Evolutionary conservation across 2,113 vertebrate species (phyloP), one percentile per base, ranked within the genome.

Genomic region (Nanorana parkeri): DNA sequence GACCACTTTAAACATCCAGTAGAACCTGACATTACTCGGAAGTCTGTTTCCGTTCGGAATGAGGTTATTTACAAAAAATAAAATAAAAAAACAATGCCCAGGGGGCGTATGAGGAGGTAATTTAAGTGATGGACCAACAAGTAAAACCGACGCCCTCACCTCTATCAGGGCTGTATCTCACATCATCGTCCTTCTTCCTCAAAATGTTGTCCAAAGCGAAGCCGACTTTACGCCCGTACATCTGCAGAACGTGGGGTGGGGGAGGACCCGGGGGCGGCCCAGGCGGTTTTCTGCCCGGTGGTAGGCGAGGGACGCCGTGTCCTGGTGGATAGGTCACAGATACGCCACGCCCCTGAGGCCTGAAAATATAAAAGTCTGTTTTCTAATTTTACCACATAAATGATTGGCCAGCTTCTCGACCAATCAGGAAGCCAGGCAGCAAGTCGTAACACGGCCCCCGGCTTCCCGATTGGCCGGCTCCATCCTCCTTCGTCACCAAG

Each of bases 231-330:
- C 90, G 88, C 51, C 94, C 95, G 32, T 97, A 97, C 91, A 97
- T 93, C 47, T 96, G 96, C 26, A 99, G 88, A 24, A 99, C 95
- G 3, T 99, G 97, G 56, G 96, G 95, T 3, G 98, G 98, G 0
- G 97, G 97, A 1, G 96, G 97, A 0, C 97, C 98, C 3, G 97
- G 97, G 0, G 98, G 98, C 29, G 97, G 98, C 0, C 98, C 97
- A 0, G 98, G 98, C 0, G 98, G 98, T 51, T 99, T 99, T 87
- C 94, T 95, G 52, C 97, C 97, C 13, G 96, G 95, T 66, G 97
- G 97, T 77, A 99, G 91, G 56, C 97, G 96, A 8, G 96, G 97
- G 80, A 99, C 93, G 28, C 96, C 96, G 77, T 87, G 95, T 54
- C 95, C 94, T 17, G 93, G 88, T 76, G 90, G 88, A 23, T 94